phyloP scores from a whole-genome alignment of 2,888 invertebrate genomes.

The Xestobium rufovillosum region DNA sequence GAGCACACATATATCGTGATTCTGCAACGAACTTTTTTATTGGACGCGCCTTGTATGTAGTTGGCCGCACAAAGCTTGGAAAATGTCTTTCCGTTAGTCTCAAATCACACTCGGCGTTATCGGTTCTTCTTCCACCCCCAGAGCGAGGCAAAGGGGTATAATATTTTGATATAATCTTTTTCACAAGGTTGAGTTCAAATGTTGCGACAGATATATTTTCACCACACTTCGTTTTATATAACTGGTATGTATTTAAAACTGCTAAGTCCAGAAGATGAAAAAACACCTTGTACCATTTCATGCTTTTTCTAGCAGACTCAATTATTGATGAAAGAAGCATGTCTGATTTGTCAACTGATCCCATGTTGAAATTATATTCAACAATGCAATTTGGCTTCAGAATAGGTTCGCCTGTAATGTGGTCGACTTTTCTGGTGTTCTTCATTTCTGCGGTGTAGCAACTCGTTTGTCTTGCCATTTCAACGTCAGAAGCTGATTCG shows the following conservation, averaged over 20 bases:
- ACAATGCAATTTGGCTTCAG: constrained; percentile 27
- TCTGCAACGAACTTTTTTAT: no score
- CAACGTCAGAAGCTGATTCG: constrained; percentile 22
- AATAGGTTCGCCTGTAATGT: constrained; percentile 17
- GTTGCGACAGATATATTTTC: no score
- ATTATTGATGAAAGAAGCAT: constrained; percentile 24
- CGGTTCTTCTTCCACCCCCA: no score
- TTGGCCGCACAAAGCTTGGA: no score
- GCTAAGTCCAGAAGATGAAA: constrained; percentile 26
- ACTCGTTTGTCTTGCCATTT: constrained; percentile 33
- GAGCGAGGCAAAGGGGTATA: no score
- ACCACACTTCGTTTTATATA: constrained; percentile 19
- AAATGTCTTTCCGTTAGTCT: no score
- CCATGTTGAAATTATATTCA: constrained; percentile 26
- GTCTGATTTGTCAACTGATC: constrained; percentile 27
- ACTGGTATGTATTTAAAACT: constrained; percentile 21
- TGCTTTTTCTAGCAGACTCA: constrained; percentile 21
- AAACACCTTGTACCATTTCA: constrained; percentile 29
- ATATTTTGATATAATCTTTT: constrained; percentile 18
- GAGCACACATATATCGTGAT: no score
- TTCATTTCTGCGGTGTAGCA: constrained; percentile 19
- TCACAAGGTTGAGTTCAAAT: constrained; percentile 20
- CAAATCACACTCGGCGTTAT: no score
- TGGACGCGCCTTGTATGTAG: no score
- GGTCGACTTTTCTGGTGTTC: constrained; percentile 16